Percentiles rank a stretch among this genome's conserved stretches.
Conservation (phyloP, 2,113 vertebrate genomes). For the Gymnorhina tibicen region DNA sequence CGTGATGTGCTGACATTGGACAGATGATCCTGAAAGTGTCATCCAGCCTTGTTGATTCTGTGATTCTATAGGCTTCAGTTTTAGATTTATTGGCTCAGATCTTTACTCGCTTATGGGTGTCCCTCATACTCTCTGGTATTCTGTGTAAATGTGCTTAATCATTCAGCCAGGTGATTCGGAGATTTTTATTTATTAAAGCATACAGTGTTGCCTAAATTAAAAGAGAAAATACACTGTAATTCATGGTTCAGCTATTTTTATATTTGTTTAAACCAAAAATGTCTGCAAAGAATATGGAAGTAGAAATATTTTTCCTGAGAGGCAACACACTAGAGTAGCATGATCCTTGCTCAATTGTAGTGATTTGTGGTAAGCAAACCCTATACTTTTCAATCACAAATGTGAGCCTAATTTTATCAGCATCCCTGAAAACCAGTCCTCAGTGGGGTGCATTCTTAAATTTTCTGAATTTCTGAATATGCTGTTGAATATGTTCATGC, state of each 20-base stretch:
- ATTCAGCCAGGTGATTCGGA: background rate
- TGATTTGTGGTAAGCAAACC: background rate
- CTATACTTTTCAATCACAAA: background rate
- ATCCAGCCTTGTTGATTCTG: background rate
- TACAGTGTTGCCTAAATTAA: background rate
- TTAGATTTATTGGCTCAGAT: background rate
- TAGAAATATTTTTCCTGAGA: background rate
- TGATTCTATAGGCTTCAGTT: background rate
- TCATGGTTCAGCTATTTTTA: background rate
- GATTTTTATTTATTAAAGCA: background rate
- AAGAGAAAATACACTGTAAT: background rate
- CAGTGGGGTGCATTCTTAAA: background rate
- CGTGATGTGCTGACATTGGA: background rate
- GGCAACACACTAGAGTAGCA: background rate
- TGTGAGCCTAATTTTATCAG: background rate
- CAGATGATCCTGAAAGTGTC: background rate
- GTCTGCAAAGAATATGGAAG: background rate
- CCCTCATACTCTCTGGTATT: background rate
- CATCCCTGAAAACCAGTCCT: background rate
- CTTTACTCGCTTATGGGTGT: background rate
- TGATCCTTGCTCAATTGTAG: background rate
- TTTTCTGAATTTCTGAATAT: background rate
- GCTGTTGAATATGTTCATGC: background rate
- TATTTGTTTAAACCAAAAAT: background rate
- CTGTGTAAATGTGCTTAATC: background rate